Base-by-base conservation (phyloP, 2,888 invertebrate species). In the Cheilosia variabilis region DNA sequence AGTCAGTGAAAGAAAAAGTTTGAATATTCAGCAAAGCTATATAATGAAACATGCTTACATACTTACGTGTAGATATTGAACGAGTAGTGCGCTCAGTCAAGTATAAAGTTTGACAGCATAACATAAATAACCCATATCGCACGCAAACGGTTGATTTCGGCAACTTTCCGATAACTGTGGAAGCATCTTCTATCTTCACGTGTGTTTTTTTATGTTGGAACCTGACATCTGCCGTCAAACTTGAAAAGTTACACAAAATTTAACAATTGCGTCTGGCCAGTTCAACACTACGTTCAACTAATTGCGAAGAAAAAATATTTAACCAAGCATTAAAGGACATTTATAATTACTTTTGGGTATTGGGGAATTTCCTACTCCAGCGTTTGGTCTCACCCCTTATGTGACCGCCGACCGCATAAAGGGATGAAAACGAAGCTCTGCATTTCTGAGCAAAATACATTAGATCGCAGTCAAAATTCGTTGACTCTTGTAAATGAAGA, bases 291-390 rank as follows among this genome's bases (percentile, higher is more conserved):
- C 15, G 50, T 65, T 55, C 45, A 73, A 55, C 78, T 69, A 71
- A 71, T 47, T 71, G 55, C 19, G 9, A 69, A 34, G 45, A 60
- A 47, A 60, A 76, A 63, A 71, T 65, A 62, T 24, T 62, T 55
- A 78, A 52, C 78, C 57, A 71, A 78, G 57, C 63, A 50, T 37
- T 57, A 55, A 63, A 65, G 57, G 50, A 71, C 71, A 71, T 80
- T 80, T 80, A 80, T 80, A 80, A 80, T 80, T 80, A 80, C 79
- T 66, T 66, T 66, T 66, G 79, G 72, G 72, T 80, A 72, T 80
- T 72, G 31, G 79, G 65, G 79, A 80, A 58, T 73, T 50, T 65
- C 37, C 34, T 10, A 15, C 27, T 47, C 4, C 19, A 17, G 37
- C 6, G 9, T 69, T 45, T 6, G 10, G 37, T 19, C 37, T 57